Evolutionary conservation across 2,113 vertebrate species (phyloP).

Genomic region (Chloroceryle aenea): DNA sequence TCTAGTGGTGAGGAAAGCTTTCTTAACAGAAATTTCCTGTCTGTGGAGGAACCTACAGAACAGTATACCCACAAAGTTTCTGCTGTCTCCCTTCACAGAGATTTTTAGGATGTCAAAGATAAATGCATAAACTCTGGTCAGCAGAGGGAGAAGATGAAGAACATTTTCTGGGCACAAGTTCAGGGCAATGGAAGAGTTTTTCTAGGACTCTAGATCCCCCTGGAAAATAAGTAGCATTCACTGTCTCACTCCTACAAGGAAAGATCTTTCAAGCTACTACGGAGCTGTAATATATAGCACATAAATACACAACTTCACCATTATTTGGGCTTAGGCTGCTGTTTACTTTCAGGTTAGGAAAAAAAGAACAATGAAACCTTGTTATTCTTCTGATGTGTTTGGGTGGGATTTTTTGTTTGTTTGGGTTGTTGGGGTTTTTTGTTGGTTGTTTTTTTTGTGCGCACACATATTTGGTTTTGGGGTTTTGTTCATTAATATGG

Average conservation of each 20-base stretch:
- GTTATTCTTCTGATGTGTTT: not conserved
- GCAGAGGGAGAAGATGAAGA: not conserved
- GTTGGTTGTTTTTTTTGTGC: not conserved
- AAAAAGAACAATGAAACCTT: not conserved
- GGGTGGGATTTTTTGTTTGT: not conserved
- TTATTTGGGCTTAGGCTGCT: not conserved
- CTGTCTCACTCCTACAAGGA: not conserved
- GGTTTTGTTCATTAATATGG: not conserved
- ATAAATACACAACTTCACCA: not conserved
- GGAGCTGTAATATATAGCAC: not conserved
- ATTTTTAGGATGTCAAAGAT: not conserved
- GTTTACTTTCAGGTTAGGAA: not conserved
- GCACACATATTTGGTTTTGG: not conserved
- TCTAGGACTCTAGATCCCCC: not conserved
- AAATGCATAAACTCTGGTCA: not conserved
- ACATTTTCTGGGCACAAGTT: not conserved
- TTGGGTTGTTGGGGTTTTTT: not conserved
- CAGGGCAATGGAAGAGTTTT: not conserved
- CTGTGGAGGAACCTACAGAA: not conserved
- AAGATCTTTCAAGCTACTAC: not conserved
- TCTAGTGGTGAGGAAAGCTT: not conserved
- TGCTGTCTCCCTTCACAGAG: not conserved
- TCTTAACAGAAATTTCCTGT: not conserved
- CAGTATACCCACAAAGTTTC: not conserved
- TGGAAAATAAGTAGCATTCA: not conserved